Conservation (phyloP, 1,140 invertebrate species). For the Plectus sambesii region DNA sequence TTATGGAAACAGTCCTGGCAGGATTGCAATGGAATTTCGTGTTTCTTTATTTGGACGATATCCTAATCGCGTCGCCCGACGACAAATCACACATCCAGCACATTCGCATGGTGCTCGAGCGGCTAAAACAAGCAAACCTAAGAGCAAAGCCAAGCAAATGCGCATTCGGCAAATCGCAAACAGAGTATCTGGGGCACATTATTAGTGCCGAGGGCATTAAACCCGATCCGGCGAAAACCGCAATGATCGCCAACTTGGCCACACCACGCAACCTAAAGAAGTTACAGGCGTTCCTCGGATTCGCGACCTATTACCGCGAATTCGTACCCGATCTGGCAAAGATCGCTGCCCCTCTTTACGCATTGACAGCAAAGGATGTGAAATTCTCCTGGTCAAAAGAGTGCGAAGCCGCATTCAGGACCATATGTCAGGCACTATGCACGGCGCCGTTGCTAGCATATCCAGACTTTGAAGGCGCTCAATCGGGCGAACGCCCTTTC, state of each 20-base stretch:
- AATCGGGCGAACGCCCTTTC: slow-evolving; percentile 13
- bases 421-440: slow-evolving; percentile 18
- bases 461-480: slow-evolving; percentile 16
- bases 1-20: slow-evolving; percentile 48
- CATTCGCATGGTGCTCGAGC: slow-evolving; percentile 29
- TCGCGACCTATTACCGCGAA: slow-evolving; percentile 14
- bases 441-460: slow-evolving; percentile 15
- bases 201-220: slow-evolving; percentile 18
- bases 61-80: too few species aligned
- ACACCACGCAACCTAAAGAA: slow-evolving; percentile 1
- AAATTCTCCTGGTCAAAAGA: slow-evolving; percentile 13
- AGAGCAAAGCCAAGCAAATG: slow-evolving; percentile 39
- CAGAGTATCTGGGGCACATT: slow-evolving; percentile 25
- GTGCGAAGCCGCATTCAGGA: slow-evolving; percentile 18
- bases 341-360: slow-evolving; percentile 15
- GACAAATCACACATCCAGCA: too few species aligned
- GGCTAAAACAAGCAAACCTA: slow-evolving; percentile 25
- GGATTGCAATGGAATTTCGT: slow-evolving; percentile 22
- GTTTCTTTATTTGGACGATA: slow-evolving; percentile 49
- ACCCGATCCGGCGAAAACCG: slow-evolving; percentile 19
- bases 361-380: slow-evolving; percentile 8
- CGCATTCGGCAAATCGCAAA: slow-evolving; percentile 22
- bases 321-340: slow-evolving; percentile 14
- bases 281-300: slow-evolving; percentile 14
- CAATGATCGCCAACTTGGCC: slow-evolving; percentile 11